Conservation (phyloP, 2,113 vertebrate species). For the Bambusicola thoracicus region DNA sequence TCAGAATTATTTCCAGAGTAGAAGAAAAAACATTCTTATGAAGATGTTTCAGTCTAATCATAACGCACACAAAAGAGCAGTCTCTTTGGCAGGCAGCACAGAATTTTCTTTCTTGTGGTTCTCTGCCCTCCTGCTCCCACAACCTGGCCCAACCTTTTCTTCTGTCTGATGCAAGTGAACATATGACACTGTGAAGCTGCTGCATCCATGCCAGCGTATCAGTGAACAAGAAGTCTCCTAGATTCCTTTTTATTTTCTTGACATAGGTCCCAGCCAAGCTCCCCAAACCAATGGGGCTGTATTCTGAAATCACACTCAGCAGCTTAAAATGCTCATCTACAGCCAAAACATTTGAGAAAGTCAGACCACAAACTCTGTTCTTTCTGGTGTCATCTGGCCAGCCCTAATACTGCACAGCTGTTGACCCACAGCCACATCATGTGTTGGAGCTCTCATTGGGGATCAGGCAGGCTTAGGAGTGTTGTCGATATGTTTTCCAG, state of each 20-base stretch:
- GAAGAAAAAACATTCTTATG: neutral
- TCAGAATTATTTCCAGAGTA: constrained; percentile 68
- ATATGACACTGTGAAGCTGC: neutral
- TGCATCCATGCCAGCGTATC: neutral
- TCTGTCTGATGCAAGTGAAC: neutral
- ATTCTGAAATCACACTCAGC: neutral
- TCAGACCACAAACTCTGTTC: neutral
- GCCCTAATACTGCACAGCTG: neutral
- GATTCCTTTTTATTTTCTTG: neutral
- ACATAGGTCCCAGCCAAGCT: neutral
- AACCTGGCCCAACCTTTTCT: neutral
- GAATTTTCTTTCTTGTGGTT: neutral
- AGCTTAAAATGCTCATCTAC: neutral
- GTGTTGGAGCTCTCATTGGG: neutral
- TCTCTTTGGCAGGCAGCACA: constrained; percentile 8
- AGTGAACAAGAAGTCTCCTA: neutral
- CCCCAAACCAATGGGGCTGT: neutral
- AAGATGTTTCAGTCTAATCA: constrained; percentile 36
- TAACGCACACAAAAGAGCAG: constrained; percentile 26
- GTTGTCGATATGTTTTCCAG: accelerated
- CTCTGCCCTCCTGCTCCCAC: neutral
- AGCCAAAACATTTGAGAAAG: neutral
- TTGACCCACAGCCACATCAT: accelerated
- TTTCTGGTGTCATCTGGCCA: neutral
- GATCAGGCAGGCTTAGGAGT: accelerated